These are phyloP conservation scores for Eupithecia tripunctaria DNA, from an alignment of 2,888 invertebrate genomes.

Conservation along the genomic window DNA sequence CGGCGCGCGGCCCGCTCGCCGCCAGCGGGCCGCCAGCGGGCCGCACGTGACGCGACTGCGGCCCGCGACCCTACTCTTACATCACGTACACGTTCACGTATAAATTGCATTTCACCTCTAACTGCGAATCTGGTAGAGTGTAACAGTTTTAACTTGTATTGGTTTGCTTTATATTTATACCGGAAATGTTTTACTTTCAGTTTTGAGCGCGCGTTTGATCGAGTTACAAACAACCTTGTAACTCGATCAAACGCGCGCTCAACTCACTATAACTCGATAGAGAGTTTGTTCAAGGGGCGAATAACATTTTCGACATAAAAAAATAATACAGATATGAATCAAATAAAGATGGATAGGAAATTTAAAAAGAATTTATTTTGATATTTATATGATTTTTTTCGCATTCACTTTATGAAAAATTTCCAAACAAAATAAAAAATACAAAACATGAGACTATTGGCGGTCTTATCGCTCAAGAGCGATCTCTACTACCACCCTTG, in stretches of 20 bases:
- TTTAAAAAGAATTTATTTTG: too few species aligned
- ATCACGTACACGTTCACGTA: constrained; percentile 60
- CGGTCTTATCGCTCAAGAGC: too few species aligned
- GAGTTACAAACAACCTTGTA: neutral
- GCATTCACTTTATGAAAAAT: too few species aligned
- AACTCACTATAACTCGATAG: constrained; percentile 2
- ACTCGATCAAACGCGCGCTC: too few species aligned
- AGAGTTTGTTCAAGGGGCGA: neutral
- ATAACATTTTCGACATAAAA: neutral
- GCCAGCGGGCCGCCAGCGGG: neutral
- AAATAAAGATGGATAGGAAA: neutral
- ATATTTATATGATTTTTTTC: too few species aligned
- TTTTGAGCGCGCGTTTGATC: neutral
- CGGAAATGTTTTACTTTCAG: constrained; percentile 5
- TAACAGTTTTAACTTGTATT: constrained; percentile 30
- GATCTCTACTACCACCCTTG: too few species aligned
- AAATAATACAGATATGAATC: neutral
- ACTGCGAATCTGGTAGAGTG: constrained; percentile 50
- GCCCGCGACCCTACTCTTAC: constrained; percentile 46
- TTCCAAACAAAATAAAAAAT: too few species aligned
- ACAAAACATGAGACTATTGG: too few species aligned
- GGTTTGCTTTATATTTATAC: constrained; percentile 9
- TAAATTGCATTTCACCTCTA: constrained; percentile 59
- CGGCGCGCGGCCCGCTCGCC: neutral
- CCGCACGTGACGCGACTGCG: constrained; percentile 61